phyloP scores from a whole-genome alignment of 2,888 invertebrate species.

The Amiota mariae region DNA sequence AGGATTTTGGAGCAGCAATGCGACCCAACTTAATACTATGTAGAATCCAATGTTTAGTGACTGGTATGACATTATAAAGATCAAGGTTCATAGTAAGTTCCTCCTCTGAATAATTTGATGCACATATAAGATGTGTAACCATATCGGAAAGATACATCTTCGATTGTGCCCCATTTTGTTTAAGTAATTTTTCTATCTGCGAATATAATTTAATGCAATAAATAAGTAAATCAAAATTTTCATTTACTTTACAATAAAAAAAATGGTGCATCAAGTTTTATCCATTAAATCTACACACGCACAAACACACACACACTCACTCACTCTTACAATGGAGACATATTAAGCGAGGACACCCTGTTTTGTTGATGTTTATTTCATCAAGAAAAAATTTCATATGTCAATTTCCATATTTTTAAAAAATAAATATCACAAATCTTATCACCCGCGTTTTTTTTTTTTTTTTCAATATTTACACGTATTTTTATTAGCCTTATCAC shows the following conservation, averaged over 20 bases:
- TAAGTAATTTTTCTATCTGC: slow-evolving; percentile 84
- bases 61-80: slow-evolving; percentile 93
- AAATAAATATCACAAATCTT: too few relatives aligned
- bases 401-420: too few relatives aligned
- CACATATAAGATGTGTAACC: slow-evolving; percentile 94
- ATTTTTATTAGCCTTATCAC: too few relatives aligned
- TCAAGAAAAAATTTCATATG: too few relatives aligned
- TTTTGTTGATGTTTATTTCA: slow-evolving; percentile 5
- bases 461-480: too few relatives aligned
- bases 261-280: neutral
- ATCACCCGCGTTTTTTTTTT: too few relatives aligned
- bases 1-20: slow-evolving; percentile 82
- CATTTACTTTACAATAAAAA: neutral
- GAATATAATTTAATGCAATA: slow-evolving; percentile 50
- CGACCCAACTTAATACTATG: slow-evolving; percentile 78
- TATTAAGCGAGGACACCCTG: neutral
- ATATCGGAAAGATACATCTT: slow-evolving; percentile 92
- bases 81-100: slow-evolving; percentile 93
- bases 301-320: neutral
- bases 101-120: slow-evolving; percentile 86
- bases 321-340: neutral
- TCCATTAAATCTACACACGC: slow-evolving; percentile 27
- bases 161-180: slow-evolving; percentile 90
- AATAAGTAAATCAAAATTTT: neutral
- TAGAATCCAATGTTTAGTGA: slow-evolving; percentile 89